Base-by-base conservation (phyloP, 1,140 invertebrate species). In the Laupala kohalensis region DNA sequence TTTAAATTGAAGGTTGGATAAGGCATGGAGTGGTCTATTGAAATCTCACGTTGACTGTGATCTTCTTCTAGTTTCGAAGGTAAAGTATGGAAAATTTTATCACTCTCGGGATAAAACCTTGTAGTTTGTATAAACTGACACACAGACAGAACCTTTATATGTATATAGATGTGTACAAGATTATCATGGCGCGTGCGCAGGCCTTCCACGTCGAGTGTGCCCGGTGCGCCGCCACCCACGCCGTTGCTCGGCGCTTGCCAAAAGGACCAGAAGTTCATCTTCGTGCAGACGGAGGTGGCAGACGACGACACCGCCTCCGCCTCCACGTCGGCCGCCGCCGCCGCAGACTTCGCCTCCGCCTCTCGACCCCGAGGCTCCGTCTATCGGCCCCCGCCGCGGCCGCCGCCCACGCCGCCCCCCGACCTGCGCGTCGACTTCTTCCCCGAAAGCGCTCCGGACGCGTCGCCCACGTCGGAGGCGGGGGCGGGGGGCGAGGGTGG, bases 361-460 rank as follows among this genome's bases (percentile, higher is more conserved):
- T 37, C n/a, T 65, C 25, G 67, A 6, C 9, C n/a, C 5, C 9
- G 26, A 4, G 3, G n/a, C 6, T 28, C 67, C 4, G 9, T 25
- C 15, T 13, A 25, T 2, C 63, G 13, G 63, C 62, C 30, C 27
- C 63, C 6, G 25, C 2, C 26, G 19, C 2, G 26, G 70, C 6
- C 70, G 25, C n/a, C 70, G 24, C 25, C 28, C 67, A 28, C 67
- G 67, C 70, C 70, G 63, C 70, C 70, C 0, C 70, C 70, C 0
- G 70, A 71, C 25, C 70, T 71, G 15, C 70, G 63, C 6, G 63
- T 71, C 1, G 70, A 71, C 70, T 65, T 71, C 26, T 64, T 71
- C 25, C 26, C 70, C 26, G 70, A 71, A 6, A 5, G 12, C 3
- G 24, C 29, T n/a, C 15, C 67, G 9, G 25, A 19, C 9, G 67